These are phyloP conservation scores for Thaumatotibia leucotreta DNA, from an alignment of 1,140 invertebrate species.

Conservation along the genomic window DNA sequence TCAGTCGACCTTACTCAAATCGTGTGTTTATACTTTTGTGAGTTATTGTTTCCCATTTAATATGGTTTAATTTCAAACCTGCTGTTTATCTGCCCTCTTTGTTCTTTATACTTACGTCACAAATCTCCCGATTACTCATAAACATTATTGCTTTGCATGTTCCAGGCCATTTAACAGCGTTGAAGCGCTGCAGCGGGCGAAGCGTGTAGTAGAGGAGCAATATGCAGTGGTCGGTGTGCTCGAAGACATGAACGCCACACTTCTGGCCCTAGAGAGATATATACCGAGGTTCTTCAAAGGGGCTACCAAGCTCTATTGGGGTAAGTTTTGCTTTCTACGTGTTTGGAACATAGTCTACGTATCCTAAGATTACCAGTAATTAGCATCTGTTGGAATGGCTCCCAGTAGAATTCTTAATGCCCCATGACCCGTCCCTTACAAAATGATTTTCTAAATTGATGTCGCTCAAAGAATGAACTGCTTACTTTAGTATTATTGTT, in stretches of 20 bases:
- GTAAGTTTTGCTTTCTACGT: conserved; percentile 73
- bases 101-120: too few relatives aligned
- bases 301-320: conserved; percentile 86
- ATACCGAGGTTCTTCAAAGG: conserved; percentile 90
- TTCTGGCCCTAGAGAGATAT: conserved; percentile 90
- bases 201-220: conserved; percentile 89
- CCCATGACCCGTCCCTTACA: too few relatives aligned
- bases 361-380: background rate
- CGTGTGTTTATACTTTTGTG: too few relatives aligned
- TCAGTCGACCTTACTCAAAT: too few relatives aligned
- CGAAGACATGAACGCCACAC: conserved; percentile 90
- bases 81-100: too few relatives aligned
- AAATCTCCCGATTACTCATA: background rate
- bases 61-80: too few relatives aligned
- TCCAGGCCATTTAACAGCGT: conserved; percentile 89
- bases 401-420: too few relatives aligned
- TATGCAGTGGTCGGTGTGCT: conserved; percentile 93
- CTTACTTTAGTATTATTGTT: too few relatives aligned
- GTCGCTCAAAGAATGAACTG: too few relatives aligned
- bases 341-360: background rate
- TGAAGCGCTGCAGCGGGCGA: conserved; percentile 89
- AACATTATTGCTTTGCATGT: conserved; percentile 25
- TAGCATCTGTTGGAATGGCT: too few relatives aligned
- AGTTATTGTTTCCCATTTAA: too few relatives aligned
- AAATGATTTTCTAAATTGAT: too few relatives aligned